Base-by-base conservation (phyloP, 1,140 invertebrate species). In the Bombus haemorrhoidalis region DNA sequence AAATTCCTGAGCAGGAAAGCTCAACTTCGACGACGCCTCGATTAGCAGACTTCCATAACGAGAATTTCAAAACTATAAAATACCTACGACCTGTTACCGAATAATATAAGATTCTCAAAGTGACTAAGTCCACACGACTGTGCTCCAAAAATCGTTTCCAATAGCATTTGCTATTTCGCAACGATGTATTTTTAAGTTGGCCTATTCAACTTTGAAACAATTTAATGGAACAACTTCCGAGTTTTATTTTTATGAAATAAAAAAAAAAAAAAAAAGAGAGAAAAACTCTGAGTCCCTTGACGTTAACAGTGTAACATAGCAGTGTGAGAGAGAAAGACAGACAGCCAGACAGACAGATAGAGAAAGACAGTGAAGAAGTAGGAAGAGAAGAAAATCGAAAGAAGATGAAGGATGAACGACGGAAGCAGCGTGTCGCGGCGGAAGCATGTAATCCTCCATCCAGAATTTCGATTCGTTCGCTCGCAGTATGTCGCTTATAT, bases 211-310 rank as follows among this genome's bases (percentile, higher is more conserved):
- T 53, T 22, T 53, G 6, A 53, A 22, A 53, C 47, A n/a, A 78
- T 78, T 78, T 66, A 34, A 78, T 43, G n/a, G 59, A 10, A 78
- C 64, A 59, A 66, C 18, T 79, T 34, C 72, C 12, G 34, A 37
- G 37, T 41, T 75, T 71, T 41, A 4, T 18, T 80, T 72, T 39
- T 28, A 25, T 18, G 32, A 37, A n/a, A 72, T 2, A 68, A 18
- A 34, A 18, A n/a, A 18, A 15, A 1, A 25, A 8, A 59, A 41
- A 25, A 8, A 59, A 41, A 5, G 18, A 34, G 12, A 28, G 18
- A 34, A 18, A 28, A 22, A 5, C 12, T 22, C 18, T 22, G 47
- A 53, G 18, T 53, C 6, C 18, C 47, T 18, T 0, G 15, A 47
- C 13, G 15, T 47, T 47, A 5, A 3, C 43, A 15, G 43, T 5